Evolutionary conservation across 2,888 invertebrate genomes (phyloP).

Genomic region (Gastrophysa polygoni): DNA sequence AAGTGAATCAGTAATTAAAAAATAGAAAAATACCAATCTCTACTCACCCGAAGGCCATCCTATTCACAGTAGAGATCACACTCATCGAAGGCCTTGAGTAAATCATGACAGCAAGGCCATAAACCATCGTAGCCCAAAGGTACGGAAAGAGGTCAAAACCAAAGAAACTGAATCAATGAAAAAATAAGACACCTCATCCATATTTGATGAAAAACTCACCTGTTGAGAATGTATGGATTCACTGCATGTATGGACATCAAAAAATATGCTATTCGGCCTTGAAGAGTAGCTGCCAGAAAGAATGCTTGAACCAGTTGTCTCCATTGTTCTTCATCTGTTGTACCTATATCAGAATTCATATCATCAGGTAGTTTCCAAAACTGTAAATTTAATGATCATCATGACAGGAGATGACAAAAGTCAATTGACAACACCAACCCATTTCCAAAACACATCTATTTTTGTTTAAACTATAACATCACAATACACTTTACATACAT

Average conservation of each 20-base stretch:
- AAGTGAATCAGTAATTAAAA: neutral
- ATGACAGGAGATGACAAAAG: constrained; percentile 13
- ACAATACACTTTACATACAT: neutral
- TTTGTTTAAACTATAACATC: neutral
- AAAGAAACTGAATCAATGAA: constrained; percentile 6
- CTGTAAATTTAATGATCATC: neutral
- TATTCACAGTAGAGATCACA: constrained; percentile 34
- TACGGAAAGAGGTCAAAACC: constrained; percentile 34
- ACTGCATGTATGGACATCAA: constrained; percentile 54
- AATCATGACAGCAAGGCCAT: constrained; percentile 43
- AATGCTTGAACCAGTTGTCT: constrained; percentile 30
- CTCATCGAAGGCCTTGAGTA: constrained; percentile 39
- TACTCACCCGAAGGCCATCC: constrained; percentile 39
- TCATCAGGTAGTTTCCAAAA: neutral
- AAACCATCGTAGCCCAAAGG: constrained; percentile 44
- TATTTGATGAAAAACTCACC: constrained; percentile 36
- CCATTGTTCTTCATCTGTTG: constrained; percentile 27
- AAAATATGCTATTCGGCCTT: constrained; percentile 52
- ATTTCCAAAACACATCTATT: constrained; percentile 5
- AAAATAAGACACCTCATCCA: neutral
- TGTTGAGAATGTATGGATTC: constrained; percentile 46
- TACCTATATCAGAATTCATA: constrained; percentile 7
- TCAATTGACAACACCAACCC: constrained; percentile 6
- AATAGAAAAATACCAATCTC: neutral
- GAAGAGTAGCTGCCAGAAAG: constrained; percentile 46